Evolutionary conservation across 37 sponge, comb jelly and placozoan genomes (phyloP), one percentile per base, ranked within the genome.

Genomic region (Halichondria panicea): DNA sequence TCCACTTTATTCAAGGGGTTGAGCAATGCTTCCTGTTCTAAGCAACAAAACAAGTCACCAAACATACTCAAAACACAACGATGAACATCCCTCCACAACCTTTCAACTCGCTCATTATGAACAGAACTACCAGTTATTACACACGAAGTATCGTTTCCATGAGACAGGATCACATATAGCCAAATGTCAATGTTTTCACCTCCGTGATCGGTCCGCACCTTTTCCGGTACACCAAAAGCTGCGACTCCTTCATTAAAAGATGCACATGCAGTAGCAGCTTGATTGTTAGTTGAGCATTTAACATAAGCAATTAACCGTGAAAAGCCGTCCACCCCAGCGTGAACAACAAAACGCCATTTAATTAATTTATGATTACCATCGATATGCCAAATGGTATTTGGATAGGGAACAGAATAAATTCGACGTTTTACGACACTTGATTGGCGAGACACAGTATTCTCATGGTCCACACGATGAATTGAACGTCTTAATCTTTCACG

Each of bases 161-260:
- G 56, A 4, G 22, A 21, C 33, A 54, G 3, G 4, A 86, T 38
- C 87, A 86, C 80, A 57, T 60, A 86, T 5, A 36, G 25, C 28
- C 80, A 68, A n/a, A 86, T 75, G 2, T 72, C 73, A n/a, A 43
- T 30, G 68, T 76, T 76, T 70, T 76, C 78, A 18, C 78, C 78
- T 32, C 78, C 78, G 39, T 63, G 78, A 37, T 76, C 78, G 22
- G 66, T 37, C 24, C 78, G 33, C 9, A 76, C 65, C 40, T 66
- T 4, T 13, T 40, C 4, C 12, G 78, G 78, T 24, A 76, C 22
- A 43, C 78, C 78, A 42, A 38, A 76, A 21, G 44, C 42, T 3
- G 38, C 36, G 12, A 37, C 41, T 32, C 43, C 78, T 13, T 62
- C 64, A 39, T 28, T n/a, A 67, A 76, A 76, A 27, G 30, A 36